Base-by-base conservation (phyloP, 2,113 vertebrate species). In the Notechis scutatus region DNA sequence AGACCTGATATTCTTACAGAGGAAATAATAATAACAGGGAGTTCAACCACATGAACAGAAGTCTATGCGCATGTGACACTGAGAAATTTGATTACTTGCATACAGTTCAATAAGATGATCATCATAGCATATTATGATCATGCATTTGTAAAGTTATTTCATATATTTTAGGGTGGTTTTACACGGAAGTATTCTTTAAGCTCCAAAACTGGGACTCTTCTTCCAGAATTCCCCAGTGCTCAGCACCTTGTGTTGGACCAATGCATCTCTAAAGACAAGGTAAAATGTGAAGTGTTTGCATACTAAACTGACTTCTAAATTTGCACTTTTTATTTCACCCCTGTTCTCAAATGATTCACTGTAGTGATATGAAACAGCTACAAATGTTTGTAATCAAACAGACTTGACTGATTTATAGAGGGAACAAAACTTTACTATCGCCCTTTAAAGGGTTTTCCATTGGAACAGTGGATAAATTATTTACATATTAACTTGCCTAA, bases 121-220 rank as follows among this genome's bases (percentile, higher is more conserved):
- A 12, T 89, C 93, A 0, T 2, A 89, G 95, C 96, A 5, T 90
- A 21, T 93, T 45, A 54, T 3, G 91, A 26, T 90, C 59, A 90
- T 0, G 11, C 89, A 5, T 85, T 94, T 94, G 7, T 93, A 91
- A 42, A 23, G 95, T 54, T 94, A 93, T 90, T 95, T 56, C 81
- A 91, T 95, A 6, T 56, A 3, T 97, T 96, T 92, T 96, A 99
- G 99, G 99, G 99, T 93, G 99, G 99, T 69, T 99, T 99, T 96
- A 99, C 99, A 94, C 98, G 99, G 92, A 99, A 99, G 97, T 99
- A 99, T 94, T 99, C 99, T 15, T 96, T 99, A 94, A 99, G 99
- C 96, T 99, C 99, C 88, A 99, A 99, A 98, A 99, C 99, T 4
- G 99, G 99, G 96, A 99, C 99, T 0, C 96, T 99, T 61, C 98